Evolutionary conservation across 2,113 vertebrate genomes (phyloP).

Genomic region (Eleginops maclovinus): DNA sequence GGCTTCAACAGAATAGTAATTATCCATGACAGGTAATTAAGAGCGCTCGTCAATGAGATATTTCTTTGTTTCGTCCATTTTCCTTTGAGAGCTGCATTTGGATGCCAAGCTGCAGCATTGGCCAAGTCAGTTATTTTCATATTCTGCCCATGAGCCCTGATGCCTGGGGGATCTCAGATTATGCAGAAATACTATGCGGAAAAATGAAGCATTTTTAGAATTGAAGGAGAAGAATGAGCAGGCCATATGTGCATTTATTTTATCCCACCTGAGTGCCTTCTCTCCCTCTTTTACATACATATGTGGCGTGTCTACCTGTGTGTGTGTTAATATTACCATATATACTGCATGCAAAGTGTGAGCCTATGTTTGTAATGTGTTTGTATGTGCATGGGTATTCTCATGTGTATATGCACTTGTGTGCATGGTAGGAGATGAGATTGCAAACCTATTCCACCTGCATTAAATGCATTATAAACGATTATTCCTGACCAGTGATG

Average conservation of each 20-base stretch:
- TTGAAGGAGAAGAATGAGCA: constrained; percentile 53
- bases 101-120: constrained; percentile 26
- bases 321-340: constrained; percentile 21
- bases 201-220: constrained; percentile 41
- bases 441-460: constrained; percentile 29
- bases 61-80: neutral
- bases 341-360: neutral
- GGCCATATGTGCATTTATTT: constrained; percentile 66
- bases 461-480: constrained; percentile 38
- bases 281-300: constrained; percentile 15
- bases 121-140: constrained; percentile 64
- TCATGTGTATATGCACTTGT: neutral
- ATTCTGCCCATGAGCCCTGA: constrained; percentile 65
- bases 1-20: constrained; percentile 45
- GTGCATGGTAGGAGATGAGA: neutral
- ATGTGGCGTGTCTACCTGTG: neutral
- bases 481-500: constrained; percentile 13
- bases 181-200: constrained; percentile 56
- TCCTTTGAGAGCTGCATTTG: constrained; percentile 38
- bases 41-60: constrained; percentile 41
- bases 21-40: constrained; percentile 55
- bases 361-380: constrained; percentile 1
- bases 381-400: neutral
- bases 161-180: constrained; percentile 65
- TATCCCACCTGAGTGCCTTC: constrained; percentile 22